phyloP scores from a whole-genome alignment of 2,797 vertebrate species.

The Neosilurus mollespiculum region DNA sequence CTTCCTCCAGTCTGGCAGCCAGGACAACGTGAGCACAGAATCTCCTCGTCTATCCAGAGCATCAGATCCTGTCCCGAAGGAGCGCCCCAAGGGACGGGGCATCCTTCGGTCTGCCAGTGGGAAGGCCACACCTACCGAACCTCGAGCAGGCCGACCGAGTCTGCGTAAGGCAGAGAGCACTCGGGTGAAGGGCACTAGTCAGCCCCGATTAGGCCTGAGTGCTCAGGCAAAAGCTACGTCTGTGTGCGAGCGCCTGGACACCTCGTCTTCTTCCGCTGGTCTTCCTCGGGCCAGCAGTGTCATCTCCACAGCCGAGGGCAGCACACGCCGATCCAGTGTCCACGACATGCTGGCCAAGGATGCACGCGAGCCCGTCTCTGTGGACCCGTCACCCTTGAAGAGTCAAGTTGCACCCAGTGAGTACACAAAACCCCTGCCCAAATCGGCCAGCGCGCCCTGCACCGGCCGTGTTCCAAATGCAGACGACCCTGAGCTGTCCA shows the following conservation, averaged over 20 bases:
- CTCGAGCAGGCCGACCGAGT: constrained; percentile 68
- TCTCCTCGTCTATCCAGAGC: constrained; percentile 82
- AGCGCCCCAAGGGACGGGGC: constrained; percentile 73
- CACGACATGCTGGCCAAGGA: constrained; percentile 97
- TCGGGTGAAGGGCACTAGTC: constrained; percentile 76
- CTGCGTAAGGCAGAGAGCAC: constrained; percentile 84
- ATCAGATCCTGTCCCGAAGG: constrained; percentile 78
- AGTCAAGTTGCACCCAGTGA: constrained; percentile 86
- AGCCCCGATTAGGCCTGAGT: constrained; percentile 67
- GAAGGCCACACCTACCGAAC: constrained; percentile 70
- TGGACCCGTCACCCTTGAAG: constrained; percentile 76
- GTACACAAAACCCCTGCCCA: constrained; percentile 79
- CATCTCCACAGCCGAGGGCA: constrained; percentile 96
- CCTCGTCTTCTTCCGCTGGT: constrained; percentile 74
- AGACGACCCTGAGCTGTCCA: constrained; percentile 73
- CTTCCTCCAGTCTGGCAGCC: constrained; percentile 80
- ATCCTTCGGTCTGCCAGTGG: constrained; percentile 88
- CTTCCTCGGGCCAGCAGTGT: constrained; percentile 96
- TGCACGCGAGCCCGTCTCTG: constrained; percentile 83
- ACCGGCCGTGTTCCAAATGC: constrained; percentile 49
- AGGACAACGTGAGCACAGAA: constrained; percentile 89
- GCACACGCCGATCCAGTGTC: constrained; percentile 93
- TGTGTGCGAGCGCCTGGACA: constrained; percentile 78
- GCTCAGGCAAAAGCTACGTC: constrained; percentile 77
- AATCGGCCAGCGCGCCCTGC: constrained; percentile 76